Conservation (phyloP, 1,140 invertebrate species). For the Mesaphorura yosii region DNA sequence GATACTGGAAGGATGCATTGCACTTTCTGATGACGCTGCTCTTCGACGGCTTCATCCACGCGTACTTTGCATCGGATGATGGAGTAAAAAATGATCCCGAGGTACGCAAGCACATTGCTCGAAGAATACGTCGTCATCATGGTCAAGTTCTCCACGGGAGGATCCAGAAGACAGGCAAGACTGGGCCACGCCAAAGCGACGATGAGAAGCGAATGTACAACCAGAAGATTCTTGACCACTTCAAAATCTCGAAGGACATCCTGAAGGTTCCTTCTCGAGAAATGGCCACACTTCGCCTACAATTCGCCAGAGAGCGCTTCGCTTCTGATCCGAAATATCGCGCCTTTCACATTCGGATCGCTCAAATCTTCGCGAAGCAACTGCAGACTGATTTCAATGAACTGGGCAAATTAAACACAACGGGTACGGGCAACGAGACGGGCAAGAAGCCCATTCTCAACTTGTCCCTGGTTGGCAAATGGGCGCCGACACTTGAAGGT, state of each 20-base stretch:
- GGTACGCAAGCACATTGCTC: too few relatives aligned
- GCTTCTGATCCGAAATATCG: constrained; percentile 13
- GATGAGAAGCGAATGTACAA: constrained; percentile 8
- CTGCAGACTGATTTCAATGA: constrained; percentile 6
- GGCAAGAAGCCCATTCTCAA: neutral
- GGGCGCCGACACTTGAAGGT: constrained; percentile 24
- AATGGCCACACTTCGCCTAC: neutral
- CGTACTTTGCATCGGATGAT: constrained; percentile 11
- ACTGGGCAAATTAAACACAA: too few relatives aligned
- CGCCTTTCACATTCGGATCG: constrained; percentile 14
- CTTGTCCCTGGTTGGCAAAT: constrained; percentile 22
- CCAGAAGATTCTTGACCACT: neutral
- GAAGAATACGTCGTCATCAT: too few relatives aligned
- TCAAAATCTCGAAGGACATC: too few relatives aligned
- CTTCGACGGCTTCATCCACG: constrained; percentile 15
- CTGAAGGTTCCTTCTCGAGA: neutral
- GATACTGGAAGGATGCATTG: constrained; percentile 29
- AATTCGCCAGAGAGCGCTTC: constrained; percentile 14
- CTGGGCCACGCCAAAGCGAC: neutral
- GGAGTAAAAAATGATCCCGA: neutral
- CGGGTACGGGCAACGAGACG: neutral
- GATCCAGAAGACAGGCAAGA: neutral
- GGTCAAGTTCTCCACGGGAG: neutral
- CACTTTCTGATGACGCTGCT: constrained; percentile 17
- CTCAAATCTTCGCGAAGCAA: constrained; percentile 19